Evolutionary conservation across 1,140 invertebrate genomes (phyloP), one percentile per base, ranked within the genome.

Genomic region (Drosophila fuyamai): DNA sequence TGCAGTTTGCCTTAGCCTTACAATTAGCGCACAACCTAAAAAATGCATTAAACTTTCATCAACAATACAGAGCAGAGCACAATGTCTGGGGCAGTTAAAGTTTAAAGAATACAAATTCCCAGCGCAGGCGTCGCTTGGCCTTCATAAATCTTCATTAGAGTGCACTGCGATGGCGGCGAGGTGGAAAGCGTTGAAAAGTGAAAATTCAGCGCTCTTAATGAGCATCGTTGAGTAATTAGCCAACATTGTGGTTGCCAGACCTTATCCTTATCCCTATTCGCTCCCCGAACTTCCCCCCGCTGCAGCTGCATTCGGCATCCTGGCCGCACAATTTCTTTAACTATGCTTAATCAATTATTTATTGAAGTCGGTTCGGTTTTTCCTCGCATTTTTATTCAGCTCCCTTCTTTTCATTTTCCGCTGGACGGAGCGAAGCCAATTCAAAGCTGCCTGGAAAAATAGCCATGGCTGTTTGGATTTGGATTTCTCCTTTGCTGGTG

Each of bases 61-160:
- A 80, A 56, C 66, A n/a, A 29, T n/a, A 54, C 47, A 55, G 66
- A 27, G 63, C 47, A 55, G 66, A 27, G 63, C 75, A 84, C 70
- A 78, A 61, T 74, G 48, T 80, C 67, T 75, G 41, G 62, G 48
- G 67, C 56, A 66, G 54, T 79, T 73, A 57, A 61, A 76, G 54
- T 68, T 85, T 84, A 72, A 84, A 82, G 60, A 76, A 62, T 48
- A 54, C 63, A 72, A 68, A 70, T 70, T 70, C 70, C 80, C 80
- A 48, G 38, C 13, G 35, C 60, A 35, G 18, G 46, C 35, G 63
- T 65, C 68, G 57, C 53, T 76, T 76, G 76, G 77, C 71, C 82
- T 88, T 88, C 82, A 88, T 85, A 85, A 85, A 85, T 86, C 82
- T 86, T 86, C 82, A 82, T 86, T 86, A 88, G 76, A 88, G 76